These are phyloP conservation scores for Sula dactylatra DNA, from an alignment of 2,113 vertebrate species.

Conservation along the genomic window DNA sequence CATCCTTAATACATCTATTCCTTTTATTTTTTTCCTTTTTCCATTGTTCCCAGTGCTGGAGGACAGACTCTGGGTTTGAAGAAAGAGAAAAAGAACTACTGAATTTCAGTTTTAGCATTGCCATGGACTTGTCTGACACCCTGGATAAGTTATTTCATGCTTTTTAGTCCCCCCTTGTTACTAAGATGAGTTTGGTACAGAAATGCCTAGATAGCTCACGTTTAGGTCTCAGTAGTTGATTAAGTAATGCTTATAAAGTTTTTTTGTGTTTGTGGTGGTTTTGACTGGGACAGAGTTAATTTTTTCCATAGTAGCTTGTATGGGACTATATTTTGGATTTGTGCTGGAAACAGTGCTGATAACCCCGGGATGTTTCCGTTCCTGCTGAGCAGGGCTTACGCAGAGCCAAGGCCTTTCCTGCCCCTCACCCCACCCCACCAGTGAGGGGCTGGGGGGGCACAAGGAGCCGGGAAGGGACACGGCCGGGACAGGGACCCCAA, in stretches of 20 bases:
- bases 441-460: no score
- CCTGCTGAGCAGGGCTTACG: no score
- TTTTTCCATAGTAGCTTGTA: no score
- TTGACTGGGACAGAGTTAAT: no score
- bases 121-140: neutral
- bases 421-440: no score
- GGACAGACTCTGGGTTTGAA: neutral
- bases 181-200: neutral
- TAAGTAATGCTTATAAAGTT: conserved; percentile 1
- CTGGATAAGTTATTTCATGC: neutral
- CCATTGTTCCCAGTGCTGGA: conserved; percentile 3
- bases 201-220: neutral
- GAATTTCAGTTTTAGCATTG: neutral
- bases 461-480: no score
- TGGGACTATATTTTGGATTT: no score
- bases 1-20: conserved; percentile 41
- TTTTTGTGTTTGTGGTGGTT: neutral
- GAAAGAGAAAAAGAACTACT: neutral
- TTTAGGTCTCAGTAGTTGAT: neutral
- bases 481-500: no score
- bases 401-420: no score
- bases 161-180: neutral
- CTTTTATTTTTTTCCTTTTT: neutral
- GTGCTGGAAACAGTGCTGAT: no score
- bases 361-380: no score